Base-by-base conservation (phyloP, 2,113 vertebrate genomes). In the Marmota monax region DNA sequence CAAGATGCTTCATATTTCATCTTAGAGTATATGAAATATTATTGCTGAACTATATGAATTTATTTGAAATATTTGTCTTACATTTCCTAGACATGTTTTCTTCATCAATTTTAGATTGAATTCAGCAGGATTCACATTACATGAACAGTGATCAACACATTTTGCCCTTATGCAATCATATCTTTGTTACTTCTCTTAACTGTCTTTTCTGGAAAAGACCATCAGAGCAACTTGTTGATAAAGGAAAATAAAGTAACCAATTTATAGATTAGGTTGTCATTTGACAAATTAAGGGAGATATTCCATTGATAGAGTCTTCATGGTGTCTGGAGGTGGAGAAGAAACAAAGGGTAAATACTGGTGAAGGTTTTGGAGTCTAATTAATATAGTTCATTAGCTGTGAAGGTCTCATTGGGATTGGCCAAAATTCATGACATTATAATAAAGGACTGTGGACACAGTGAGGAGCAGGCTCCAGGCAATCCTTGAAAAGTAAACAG, bases 331-430 rank as follows among this genome's bases (percentile, higher is more conserved):
- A 84, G 27, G 5, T 94, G 7, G 25, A 14, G 4, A 88, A 1
- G 2, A 29, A 89, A 87, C 29, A 90, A 94, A 88, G 16, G 67
- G 4, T 76, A 96, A 76, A 84, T 79, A 79, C 72, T 86, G n/a
- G 39, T 63, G 18, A 84, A 16, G 2, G 14, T 92, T 87, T 53
- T 10, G 5, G 9, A 1, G 16, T 82, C 11, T 70, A 20, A 37
- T 91, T 83, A 87, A 95, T 61, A 20, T 25, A 56, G 23, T 20
- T 67, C 20, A 87, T 90, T 86, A 34, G 72, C n/a, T 80, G 2
- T 48, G 37, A 90, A 78, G 4, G 0, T 34, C 9, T 88, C 0
- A 67, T 86, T 77, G 17, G 8, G 45, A 78, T 8, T 63, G 56
- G 78, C 6, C 5, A 87, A 77, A 94, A 63, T 73, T 56, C 3